These are phyloP conservation scores for Typhlomys cinereus DNA, from an alignment of 2,113 vertebrate genomes.

Conservation along the genomic window DNA sequence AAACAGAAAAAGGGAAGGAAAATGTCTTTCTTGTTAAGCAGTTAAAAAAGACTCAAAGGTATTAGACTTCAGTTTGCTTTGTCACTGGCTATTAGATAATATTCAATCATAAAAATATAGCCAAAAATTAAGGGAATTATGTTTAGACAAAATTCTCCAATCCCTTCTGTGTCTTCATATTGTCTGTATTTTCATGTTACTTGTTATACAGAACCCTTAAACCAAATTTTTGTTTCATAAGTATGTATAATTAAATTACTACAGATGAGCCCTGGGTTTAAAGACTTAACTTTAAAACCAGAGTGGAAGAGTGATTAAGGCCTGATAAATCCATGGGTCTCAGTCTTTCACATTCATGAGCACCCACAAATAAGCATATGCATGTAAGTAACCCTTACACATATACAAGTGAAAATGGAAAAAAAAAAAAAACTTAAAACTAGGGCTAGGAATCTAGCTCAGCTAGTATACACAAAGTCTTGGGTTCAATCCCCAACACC, in stretches of 20 bases:
- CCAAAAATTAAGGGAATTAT: constrained; percentile 20
- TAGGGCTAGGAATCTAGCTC: not conserved
- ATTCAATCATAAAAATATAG: not conserved
- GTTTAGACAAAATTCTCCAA: not conserved
- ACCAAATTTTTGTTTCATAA: constrained; percentile 31
- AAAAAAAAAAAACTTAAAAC: not conserved
- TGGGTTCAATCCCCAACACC: not conserved
- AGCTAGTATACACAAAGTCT: not conserved
- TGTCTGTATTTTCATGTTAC: not conserved
- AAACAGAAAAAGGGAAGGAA: not conserved
- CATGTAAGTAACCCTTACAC: too few relatives aligned
- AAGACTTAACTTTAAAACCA: constrained; percentile 12
- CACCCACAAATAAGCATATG: too few relatives aligned
- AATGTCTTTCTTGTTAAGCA: constrained; percentile 16
- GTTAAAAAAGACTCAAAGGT: not conserved
- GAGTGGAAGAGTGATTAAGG: not conserved
- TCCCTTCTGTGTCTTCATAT: not conserved
- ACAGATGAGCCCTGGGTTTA: too few relatives aligned
- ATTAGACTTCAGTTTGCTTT: constrained; percentile 33
- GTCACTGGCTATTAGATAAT: not conserved
- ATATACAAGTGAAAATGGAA: too few relatives aligned
- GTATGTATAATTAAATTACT: not conserved
- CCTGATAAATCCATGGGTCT: too few relatives aligned
- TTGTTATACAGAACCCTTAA: not conserved
- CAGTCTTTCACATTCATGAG: too few relatives aligned